Evolutionary conservation across 2,888 invertebrate species (phyloP).

Genomic region (Acanthopleura granulata): DNA sequence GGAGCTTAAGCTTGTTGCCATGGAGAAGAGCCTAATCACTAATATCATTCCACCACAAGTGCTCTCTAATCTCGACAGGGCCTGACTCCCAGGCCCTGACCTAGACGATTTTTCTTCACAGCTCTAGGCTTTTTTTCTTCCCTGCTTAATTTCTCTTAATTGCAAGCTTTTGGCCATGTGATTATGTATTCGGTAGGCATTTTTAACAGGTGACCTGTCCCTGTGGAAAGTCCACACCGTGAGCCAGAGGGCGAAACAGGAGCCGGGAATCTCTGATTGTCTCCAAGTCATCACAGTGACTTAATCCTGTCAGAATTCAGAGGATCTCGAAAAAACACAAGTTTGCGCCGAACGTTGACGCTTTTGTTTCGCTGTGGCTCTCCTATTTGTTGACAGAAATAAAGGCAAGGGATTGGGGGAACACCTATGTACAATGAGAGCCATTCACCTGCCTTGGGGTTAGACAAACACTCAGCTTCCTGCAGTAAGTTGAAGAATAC

Average conservation of each 20-base stretch:
- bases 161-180: background rate
- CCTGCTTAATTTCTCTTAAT: constrained; percentile 18
- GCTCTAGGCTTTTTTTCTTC: background rate
- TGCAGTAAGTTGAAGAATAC: constrained; percentile 13
- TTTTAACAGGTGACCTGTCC: background rate
- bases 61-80: constrained; percentile 1
- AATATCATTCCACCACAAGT: constrained; percentile 19
- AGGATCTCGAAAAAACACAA: constrained; percentile 12
- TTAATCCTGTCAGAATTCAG: constrained; percentile 10
- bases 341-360: constrained; percentile 5
- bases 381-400: constrained; percentile 14
- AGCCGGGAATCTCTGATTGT: background rate
- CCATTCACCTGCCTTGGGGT: constrained; percentile 2
- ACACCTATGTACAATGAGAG: constrained; percentile 9
- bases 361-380: constrained; percentile 9
- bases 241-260: background rate
- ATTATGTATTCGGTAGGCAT: constrained; percentile 18
- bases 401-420: constrained; percentile 11
- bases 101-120: constrained; percentile 13
- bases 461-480: constrained; percentile 13
- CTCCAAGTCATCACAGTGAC: background rate
- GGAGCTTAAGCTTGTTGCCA: constrained; percentile 12
- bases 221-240: background rate
- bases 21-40: constrained; percentile 17
- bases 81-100: background rate